Base-by-base conservation (phyloP, 2,888 invertebrate species). In the Matsumyia berberina region DNA sequence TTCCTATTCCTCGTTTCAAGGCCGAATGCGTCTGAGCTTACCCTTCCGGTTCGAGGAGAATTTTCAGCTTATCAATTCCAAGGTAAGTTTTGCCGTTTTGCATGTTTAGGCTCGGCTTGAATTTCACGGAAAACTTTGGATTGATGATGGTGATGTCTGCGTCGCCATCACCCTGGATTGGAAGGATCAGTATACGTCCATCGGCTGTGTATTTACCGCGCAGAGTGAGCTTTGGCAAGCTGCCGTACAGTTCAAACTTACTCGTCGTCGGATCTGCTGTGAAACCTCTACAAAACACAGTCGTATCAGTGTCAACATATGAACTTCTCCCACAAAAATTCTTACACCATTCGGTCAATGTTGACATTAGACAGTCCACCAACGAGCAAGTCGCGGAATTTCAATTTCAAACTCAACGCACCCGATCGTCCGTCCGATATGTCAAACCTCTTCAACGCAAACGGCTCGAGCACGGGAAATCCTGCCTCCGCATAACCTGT, bases 171-270 rank as follows among this genome's bases (percentile, higher is more conserved):
- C 92, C 92, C 31, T 89, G 89, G 53, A 93, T 92, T 29, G 92
- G 92, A 39, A 93, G 88, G 39, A 93, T 89, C 11, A 93, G 88
- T 39, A 93, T 91, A 31, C 91, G 91, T 44, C 93, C 93, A 80
- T 91, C 89, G n/a, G 92, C 91, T 3, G 78, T 88, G 86, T 93
- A 93, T 76, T 90, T 90, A 35, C 90, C 90, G 12, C 88, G 89
- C 46, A 91, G 46, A 17, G 62, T 69, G 12, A 91, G 79, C 46
- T 90, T 91, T 7, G 90, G 90, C 0, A 91, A 87, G 2, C 86
- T 86, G 37, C 90, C 91, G 66, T 91, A 89, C 86, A 91, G 87
- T 86, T 91, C 91, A 37, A 89, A 91, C 88, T 91, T 91, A 57
- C 89, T 91, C 15, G 88, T 90, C 1, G 87, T 74, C 0, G 91